Conservation (phyloP, 2,113 vertebrate species). For the Romanogobio albipinnatus region DNA sequence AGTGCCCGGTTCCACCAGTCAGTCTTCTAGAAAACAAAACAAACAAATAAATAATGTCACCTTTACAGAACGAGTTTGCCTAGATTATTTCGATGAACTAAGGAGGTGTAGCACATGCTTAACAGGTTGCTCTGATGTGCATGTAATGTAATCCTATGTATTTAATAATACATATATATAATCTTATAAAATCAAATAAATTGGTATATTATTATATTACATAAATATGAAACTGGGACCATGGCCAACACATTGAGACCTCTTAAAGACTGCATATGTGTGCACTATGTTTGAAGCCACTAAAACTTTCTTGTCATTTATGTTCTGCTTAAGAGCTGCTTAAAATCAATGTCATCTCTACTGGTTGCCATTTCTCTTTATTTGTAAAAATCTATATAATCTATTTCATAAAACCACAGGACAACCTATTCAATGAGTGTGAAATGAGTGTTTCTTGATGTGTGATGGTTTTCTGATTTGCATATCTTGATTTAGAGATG, state of each 20-base stretch:
- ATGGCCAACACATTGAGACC: no score
- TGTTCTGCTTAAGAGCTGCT: not conserved
- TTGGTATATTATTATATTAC: no score
- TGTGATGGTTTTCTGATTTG: slow-evolving; percentile 6
- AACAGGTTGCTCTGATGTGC: not conserved
- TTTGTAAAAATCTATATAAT: not conserved
- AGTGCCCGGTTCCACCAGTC: slow-evolving; percentile 32
- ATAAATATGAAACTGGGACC: not conserved
- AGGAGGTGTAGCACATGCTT: not conserved
- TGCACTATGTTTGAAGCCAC: no score
- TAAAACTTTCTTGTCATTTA: slow-evolving; percentile 13
- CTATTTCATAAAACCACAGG: not conserved
- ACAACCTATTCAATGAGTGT: not conserved
- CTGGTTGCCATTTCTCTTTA: not conserved
- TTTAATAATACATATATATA: no score
- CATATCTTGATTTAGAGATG: not conserved
- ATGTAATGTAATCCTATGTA: no score
- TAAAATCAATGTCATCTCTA: slow-evolving; percentile 1
- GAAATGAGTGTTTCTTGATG: not conserved
- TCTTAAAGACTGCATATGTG: no score
- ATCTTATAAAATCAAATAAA: no score
- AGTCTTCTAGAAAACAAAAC: slow-evolving; percentile 15
- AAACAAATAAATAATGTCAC: not conserved
- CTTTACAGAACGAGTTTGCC: not conserved
- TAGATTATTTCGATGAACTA: not conserved